phyloP scores from a whole-genome alignment of 1,140 invertebrate genomes.

The Brachionus koreanus region DNA sequence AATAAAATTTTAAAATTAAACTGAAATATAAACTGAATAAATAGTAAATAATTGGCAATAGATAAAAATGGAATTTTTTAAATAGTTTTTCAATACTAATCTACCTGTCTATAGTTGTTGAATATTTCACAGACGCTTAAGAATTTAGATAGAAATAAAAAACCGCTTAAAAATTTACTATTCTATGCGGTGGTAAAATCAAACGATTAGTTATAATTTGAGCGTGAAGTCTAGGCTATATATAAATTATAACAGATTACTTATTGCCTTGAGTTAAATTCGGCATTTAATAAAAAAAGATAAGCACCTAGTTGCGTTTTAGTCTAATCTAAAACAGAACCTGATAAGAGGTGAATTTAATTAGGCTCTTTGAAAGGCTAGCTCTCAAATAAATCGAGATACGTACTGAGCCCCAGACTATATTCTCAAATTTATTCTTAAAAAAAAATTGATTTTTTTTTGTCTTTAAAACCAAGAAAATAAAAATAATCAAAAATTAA shows the following conservation, averaged over 20 bases:
- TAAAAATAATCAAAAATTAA: not conserved
- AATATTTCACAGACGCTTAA: not conserved
- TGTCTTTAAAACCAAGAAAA: not conserved
- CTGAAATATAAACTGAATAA: too few species aligned
- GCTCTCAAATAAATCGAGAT: not conserved
- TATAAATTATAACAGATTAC: not conserved
- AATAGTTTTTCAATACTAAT: not conserved
- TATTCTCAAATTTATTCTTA: not conserved
- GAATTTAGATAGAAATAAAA: not conserved
- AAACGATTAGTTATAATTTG: not conserved
- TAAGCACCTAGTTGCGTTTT: not conserved
- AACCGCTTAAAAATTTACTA: not conserved
- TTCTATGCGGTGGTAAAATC: not conserved
- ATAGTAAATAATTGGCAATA: not conserved
- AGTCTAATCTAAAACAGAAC: not conserved
- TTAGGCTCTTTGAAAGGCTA: not conserved
- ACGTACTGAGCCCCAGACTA: not conserved
- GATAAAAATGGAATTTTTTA: not conserved
- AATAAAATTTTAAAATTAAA: too few species aligned
- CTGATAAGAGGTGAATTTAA: not conserved
- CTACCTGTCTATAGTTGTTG: conserved; percentile 1
- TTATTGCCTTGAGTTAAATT: not conserved
- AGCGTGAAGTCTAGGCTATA: not conserved
- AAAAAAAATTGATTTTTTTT: not conserved
- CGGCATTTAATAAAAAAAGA: not conserved